Base-by-base conservation (phyloP, 1,140 invertebrate species). In the Pseudomyrmex pallidus region DNA sequence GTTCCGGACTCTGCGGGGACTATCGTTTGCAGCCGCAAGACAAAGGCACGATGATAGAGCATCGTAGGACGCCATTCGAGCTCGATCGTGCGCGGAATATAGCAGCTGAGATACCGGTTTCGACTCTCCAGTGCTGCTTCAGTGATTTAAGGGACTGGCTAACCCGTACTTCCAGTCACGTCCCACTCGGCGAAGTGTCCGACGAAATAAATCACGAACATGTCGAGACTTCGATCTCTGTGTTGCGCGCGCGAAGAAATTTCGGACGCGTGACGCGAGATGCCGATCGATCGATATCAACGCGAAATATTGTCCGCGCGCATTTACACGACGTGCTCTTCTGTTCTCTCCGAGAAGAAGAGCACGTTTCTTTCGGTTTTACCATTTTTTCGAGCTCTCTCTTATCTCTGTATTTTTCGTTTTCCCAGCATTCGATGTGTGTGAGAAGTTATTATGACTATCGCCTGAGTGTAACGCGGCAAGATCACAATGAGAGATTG, bases 61-160 rank as follows among this genome's bases (percentile, higher is more conserved):
- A 89, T 90, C 90, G 89, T 78, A 76, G 48, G 77, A 87, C 74
- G 85, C 88, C 80, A 91, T 90, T 87, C 87, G 57, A 64, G 68
- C 68, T 85, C 85, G 83, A 87, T 89, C 89, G 90, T 88, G 90
- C 84, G 74, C 80, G 82, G 90, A 92, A 92, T 92, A 87, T 90
- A 82, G 61, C 35, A 74, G 48, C 72, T 52, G 44, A 82, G 64
- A 83, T 76, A 82, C 74, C 73, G 77, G 82, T 80, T 86, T 80
- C 86, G 86, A 87, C 77, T 87, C 86, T 84, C 85, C 76, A 68
- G 70, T 20, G 86, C 64, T 84, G 86, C 85, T 87, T 88, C 88
- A 90, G 88, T 91, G 91, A 92, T 90, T 91, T 92, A 91, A 90
- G 90, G 87, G 89, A 90, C 84, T 87, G 73, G 83, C 90, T 87